A percentile compares a stretch with the other conserved stretches of the same genome.
Conservation (phyloP, 2,113 vertebrate species). For the Peromyscus maniculatus region DNA sequence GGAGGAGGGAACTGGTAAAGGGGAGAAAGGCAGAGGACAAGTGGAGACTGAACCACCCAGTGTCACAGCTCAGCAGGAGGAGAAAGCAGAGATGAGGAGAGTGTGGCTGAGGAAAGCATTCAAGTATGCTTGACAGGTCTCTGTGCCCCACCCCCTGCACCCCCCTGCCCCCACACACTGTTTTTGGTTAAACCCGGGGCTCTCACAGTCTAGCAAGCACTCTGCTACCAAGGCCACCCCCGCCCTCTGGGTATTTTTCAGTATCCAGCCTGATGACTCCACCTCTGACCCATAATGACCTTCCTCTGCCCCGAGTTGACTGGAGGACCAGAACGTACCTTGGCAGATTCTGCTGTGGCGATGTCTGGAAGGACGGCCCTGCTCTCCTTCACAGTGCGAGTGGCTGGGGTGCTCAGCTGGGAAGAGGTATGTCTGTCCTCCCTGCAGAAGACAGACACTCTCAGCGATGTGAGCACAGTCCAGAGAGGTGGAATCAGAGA, state of each 20-base stretch:
- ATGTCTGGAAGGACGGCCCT: rapidly evolving
- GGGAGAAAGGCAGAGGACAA: neutral
- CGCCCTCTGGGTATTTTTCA: neutral
- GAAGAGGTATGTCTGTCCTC: neutral
- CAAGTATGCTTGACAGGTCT: neutral
- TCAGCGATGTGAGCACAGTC: rapidly evolving
- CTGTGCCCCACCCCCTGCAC: too few relatives aligned
- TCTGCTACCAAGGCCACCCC: neutral
- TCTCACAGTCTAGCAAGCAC: neutral
- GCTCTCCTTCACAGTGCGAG: neutral
- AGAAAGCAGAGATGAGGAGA: too few relatives aligned
- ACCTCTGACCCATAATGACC: neutral
- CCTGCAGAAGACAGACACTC: neutral
- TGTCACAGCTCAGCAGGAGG: neutral
- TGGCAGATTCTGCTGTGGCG: neutral
- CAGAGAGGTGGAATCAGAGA: neutral
- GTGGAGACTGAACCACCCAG: neutral
- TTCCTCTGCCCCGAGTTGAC: too few relatives aligned
- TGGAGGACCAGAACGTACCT: neutral
- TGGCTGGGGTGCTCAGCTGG: too few relatives aligned
- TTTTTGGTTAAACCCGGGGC: too few relatives aligned
- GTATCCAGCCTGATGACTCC: neutral
- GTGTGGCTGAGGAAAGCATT: rapidly evolving
- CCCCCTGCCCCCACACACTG: too few relatives aligned
- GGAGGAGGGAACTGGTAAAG: neutral